phyloP scores from a whole-genome alignment of 2,797 vertebrate genomes.

The Typhlichthys eigenmanni region DNA sequence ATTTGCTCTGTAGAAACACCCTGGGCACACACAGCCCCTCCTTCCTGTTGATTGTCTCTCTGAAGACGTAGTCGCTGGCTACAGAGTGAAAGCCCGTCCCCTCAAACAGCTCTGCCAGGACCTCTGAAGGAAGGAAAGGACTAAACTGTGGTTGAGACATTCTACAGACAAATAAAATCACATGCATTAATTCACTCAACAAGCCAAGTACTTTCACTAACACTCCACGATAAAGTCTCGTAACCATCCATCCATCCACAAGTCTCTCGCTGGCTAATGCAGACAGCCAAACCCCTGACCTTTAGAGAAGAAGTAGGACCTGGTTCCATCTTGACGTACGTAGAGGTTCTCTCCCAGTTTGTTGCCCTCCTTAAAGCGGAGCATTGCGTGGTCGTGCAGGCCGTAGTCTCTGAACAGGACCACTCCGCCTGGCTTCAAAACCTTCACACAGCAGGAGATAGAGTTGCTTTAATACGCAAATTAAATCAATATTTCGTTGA shows the following conservation, averaged over 20 bases:
- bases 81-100: slow-evolving; percentile 78
- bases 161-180: not conserved
- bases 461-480: not conserved
- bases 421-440: slow-evolving; percentile 88
- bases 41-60: slow-evolving; percentile 95
- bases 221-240: too few species aligned
- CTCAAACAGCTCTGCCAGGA: slow-evolving; percentile 83
- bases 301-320: slow-evolving; percentile 92
- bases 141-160: not conserved
- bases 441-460: slow-evolving; percentile 66
- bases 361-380: slow-evolving; percentile 89
- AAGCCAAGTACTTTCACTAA: too few species aligned
- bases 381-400: slow-evolving; percentile 93
- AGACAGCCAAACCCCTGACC: slow-evolving; percentile 71
- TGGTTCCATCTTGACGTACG: slow-evolving; percentile 94
- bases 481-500: too few species aligned
- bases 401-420: slow-evolving; percentile 96
- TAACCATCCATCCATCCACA: not conserved
- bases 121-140: slow-evolving; percentile 70
- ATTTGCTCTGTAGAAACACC: slow-evolving; percentile 96
- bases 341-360: slow-evolving; percentile 95
- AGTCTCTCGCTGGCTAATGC: not conserved
- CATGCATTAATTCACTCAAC: not conserved
- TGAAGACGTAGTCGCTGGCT: slow-evolving; percentile 87
- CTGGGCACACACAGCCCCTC: slow-evolving; percentile 89